Evolutionary conservation across 2,113 vertebrate species (phyloP).

Genomic region (Sinocyclocheilus maitianheensis): DNA sequence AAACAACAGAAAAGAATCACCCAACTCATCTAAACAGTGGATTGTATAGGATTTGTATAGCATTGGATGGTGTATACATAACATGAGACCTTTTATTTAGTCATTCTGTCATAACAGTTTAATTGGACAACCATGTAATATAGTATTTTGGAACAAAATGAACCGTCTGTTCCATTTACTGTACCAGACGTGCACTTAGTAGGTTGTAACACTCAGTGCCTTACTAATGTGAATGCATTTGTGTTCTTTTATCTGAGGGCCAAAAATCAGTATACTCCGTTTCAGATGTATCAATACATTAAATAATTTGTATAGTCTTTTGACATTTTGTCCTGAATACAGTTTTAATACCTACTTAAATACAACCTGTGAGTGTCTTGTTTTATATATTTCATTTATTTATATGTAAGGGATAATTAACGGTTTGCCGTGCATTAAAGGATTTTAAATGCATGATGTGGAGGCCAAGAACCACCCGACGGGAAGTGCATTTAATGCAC

Average conservation of each 20-base stretch:
- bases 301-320: not conserved
- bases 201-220: conserved; percentile 8
- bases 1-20: not conserved
- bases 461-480: too few species aligned
- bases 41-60: not conserved
- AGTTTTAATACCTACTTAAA: too few species aligned
- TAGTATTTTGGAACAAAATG: not conserved
- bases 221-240: conserved; percentile 9
- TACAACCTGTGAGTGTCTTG: too few species aligned
- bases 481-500: too few species aligned
- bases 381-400: too few species aligned
- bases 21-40: not conserved
- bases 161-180: not conserved
- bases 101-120: not conserved
- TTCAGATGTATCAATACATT: not conserved
- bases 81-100: not conserved
- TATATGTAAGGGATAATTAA: too few species aligned
- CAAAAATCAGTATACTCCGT: not conserved
- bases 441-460: too few species aligned
- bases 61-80: not conserved
- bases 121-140: not conserved
- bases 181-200: conserved; percentile 16
- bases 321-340: too few species aligned
- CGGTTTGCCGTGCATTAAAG: too few species aligned
- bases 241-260: not conserved